A percentile compares a stretch with the other conserved stretches of the same genome.
These are phyloP conservation scores for Neoarius graeffei DNA, from an alignment of 2,113 vertebrate species.

Conservation along the genomic window DNA sequence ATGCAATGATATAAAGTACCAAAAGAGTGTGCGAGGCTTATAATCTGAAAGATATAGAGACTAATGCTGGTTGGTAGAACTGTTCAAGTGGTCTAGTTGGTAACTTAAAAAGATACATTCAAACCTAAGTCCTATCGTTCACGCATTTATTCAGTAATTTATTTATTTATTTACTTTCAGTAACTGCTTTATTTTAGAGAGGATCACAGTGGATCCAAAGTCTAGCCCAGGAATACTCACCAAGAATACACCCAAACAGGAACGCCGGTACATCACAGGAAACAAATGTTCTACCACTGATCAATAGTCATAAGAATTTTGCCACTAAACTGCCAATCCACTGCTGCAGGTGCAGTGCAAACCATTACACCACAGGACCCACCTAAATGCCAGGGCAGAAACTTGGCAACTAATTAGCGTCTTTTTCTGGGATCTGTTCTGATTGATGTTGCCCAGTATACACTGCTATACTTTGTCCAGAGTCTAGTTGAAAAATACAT, in stretches of 20 bases:
- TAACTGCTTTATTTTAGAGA: neutral
- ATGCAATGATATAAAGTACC: neutral
- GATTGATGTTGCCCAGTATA: neutral
- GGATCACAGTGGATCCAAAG: neutral
- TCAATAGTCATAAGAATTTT: too few relatives aligned
- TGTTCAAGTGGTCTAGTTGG: neutral
- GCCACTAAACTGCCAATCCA: neutral
- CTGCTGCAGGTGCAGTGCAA: neutral
- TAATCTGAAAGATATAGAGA: neutral
- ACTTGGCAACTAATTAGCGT: neutral
- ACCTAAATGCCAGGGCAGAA: slow-evolving; percentile 1
- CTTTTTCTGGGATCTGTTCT: neutral
- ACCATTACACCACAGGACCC: neutral
- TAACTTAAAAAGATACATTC: neutral
- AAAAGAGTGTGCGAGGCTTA: neutral
- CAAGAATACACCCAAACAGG: neutral
- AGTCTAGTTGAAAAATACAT: neutral
- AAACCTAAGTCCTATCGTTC: neutral
- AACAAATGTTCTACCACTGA: neutral
- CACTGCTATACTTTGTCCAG: neutral
- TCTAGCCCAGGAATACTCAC: neutral
- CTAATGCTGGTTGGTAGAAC: neutral
- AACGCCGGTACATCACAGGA: neutral
- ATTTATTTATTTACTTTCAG: neutral
- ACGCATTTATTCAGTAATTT: neutral